Evolutionary conservation across 2,113 vertebrate species (phyloP), one percentile per base, ranked within the genome.

Genomic region (Pimephales promelas): DNA sequence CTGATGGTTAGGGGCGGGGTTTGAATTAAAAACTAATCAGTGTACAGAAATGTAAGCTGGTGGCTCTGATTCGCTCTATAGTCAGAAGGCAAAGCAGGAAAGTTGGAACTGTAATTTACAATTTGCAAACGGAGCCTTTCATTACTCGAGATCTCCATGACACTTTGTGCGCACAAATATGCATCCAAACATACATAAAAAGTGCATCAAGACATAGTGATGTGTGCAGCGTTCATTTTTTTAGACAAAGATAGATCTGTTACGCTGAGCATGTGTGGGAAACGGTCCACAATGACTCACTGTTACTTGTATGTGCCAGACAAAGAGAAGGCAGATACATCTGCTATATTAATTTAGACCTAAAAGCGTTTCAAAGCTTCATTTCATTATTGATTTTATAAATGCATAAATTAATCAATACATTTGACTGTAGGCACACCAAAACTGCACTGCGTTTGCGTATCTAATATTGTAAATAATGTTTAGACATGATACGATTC

Each of bases 141-240:
- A 14, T 16, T n/a, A 40, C 22, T 34, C 4, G 13, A 16, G 68
- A 20, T 34, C 75, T 16, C 75, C 34, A 28, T 18, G 76, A 14
- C 36, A 24, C 22, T 56, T 36, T 26, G 36, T 61, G 61, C 13
- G 24, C 9, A 16, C n/a, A 6, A 40, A 16, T 47, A 28, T 62
- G 76, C 74, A 77, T 77, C 26, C 49, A 26, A 28, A 59, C 16
- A 34, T 40, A 78, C 75, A 78, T 47, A 28, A 26, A 79, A 62
- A 45, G 57, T 78, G 76, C 36, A 26, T 61, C 18, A 78, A 34
- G 28, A 78, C 34, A 28, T 16, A 18, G 76, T 28, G 36, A 79
- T 62, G 76, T 24, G 74, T 47, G 76, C 34, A 43, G 74, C 10
- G 20, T 77, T 43, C 36, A 64, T 28, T 49, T 64, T 49, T 57